Base-by-base conservation (phyloP, 2,888 invertebrate species). In the Drosophila lacicola region DNA sequence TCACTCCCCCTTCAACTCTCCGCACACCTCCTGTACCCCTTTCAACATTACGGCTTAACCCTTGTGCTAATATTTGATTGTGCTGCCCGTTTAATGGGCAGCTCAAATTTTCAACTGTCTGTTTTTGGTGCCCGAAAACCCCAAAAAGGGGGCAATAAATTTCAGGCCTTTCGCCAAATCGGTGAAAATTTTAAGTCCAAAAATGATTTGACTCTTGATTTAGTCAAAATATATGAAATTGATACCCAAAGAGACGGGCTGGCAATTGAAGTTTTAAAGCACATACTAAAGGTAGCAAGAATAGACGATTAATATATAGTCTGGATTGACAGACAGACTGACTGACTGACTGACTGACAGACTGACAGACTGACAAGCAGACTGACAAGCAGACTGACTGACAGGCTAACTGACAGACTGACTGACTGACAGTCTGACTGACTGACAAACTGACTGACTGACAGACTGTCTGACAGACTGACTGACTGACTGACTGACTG, bases 31-130 rank as follows among this genome's bases (percentile, higher is more conserved):
- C 2, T 29, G 29, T 29, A 29, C 29, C 29, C 29, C 29, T 29
- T 46, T 64, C 10, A 51, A 5, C 33, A 11, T 36, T 45, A 36
- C 13, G 36, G 36, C 42, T 55, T 49, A 75, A 78, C 78, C 73
- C 81, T 58, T 82, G 69, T 73, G 85, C 81, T 79, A 87, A 87
- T 84, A 87, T 83, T 83, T 84, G 83, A 83, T 79, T 84, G 72
- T 84, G 79, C 64, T 81, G 70, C 74, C 74, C 56, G 61, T 63
- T 86, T 74, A 77, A 74, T 80, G 70, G 71, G 50, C 61, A 58
- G 57, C 66, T 61, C 68, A 71, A 62, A 67, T 71, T 79, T 66
- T 53, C 62, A 68, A 57, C 71, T 64, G 58, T 58, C 55, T 50
- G 42, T 57, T 39, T 14, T 54, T 17, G 33, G 42, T 4, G n/a